Percentiles rank a stretch among this genome's conserved stretches.
phyloP scores from a whole-genome alignment of 64 coral and sea anemone species.

The Dendronephthya gigantea region DNA sequence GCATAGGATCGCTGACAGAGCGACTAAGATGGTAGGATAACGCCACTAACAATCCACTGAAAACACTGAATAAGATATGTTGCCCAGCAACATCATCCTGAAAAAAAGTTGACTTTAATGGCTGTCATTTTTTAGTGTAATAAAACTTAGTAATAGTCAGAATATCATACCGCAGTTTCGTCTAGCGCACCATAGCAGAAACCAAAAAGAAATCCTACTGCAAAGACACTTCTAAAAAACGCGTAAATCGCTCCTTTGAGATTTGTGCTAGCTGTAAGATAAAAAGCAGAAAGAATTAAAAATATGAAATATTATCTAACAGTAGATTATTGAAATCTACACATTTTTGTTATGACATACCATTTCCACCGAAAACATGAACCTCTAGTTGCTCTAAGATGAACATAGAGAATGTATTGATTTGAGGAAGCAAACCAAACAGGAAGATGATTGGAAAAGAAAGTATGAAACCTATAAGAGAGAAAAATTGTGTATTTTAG shows the following conservation, averaged over 20 bases:
- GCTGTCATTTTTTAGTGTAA: neutral
- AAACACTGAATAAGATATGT: conserved; percentile 77
- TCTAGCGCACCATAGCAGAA: conserved; percentile 77
- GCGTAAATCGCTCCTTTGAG: conserved; percentile 68
- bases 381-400: conserved; percentile 83
- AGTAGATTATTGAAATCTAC: neutral
- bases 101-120: too few species aligned
- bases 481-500: neutral
- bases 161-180: conserved; percentile 26
- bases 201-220: conserved; percentile 57
- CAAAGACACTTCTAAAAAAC: conserved; percentile 61
- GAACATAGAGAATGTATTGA: conserved; percentile 96
- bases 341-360: conserved; percentile 13
- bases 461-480: conserved; percentile 53
- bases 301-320: too few species aligned
- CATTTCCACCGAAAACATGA: conserved; percentile 88
- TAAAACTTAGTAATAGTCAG: too few species aligned
- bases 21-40: conserved; percentile 86
- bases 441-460: conserved; percentile 89
- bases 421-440: conserved; percentile 79
- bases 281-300: too few species aligned
- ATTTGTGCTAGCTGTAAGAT: conserved; percentile 63
- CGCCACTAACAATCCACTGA: conserved; percentile 75
- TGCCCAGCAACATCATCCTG: conserved; percentile 22
- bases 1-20: conserved; percentile 70